Conservation (phyloP, 2,113 vertebrate genomes). For the Perca fluviatilis region DNA sequence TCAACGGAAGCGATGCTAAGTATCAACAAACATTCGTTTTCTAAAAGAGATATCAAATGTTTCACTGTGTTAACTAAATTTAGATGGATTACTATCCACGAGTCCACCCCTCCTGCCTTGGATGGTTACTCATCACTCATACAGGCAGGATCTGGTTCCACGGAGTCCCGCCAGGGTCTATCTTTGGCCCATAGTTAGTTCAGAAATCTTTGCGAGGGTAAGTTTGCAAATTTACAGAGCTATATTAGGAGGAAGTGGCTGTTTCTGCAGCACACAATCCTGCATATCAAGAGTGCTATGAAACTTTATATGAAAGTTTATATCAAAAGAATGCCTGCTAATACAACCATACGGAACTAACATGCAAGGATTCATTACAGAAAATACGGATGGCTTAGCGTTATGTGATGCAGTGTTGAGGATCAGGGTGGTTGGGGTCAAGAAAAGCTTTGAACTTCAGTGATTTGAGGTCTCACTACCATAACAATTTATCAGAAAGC, state of each 20-base stretch:
- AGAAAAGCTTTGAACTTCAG: conserved; percentile 14
- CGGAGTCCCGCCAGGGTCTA: conserved; percentile 44
- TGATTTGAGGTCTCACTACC: conserved; percentile 13
- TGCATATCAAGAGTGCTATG: neutral
- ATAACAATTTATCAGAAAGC: conserved; percentile 28
- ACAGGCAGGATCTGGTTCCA: conserved; percentile 12
- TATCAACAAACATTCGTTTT: conserved; percentile 43
- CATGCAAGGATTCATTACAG: conserved; percentile 17
- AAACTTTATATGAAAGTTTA: conserved; percentile 25
- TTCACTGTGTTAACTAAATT: conserved; percentile 29
- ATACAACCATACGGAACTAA: neutral
- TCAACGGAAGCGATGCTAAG: conserved; percentile 11
- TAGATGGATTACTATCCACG: neutral
- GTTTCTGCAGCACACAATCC: neutral
- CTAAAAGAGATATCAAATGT: conserved; percentile 31
- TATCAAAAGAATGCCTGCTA: conserved; percentile 31
- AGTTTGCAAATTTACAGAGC: conserved; percentile 31
- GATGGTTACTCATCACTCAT: conserved; percentile 24
- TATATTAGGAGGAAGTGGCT: conserved; percentile 8
- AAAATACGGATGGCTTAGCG: neutral
- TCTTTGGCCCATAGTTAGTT: conserved; percentile 35
- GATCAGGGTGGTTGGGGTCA: conserved; percentile 21
- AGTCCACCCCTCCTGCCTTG: neutral
- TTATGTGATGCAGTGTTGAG: conserved; percentile 8
- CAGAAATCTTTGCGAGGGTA: conserved; percentile 23